Percentiles rank a stretch among this genome's conserved stretches.
Conservation (phyloP, 2,113 vertebrate species). For the Elgaria multicarinata region DNA sequence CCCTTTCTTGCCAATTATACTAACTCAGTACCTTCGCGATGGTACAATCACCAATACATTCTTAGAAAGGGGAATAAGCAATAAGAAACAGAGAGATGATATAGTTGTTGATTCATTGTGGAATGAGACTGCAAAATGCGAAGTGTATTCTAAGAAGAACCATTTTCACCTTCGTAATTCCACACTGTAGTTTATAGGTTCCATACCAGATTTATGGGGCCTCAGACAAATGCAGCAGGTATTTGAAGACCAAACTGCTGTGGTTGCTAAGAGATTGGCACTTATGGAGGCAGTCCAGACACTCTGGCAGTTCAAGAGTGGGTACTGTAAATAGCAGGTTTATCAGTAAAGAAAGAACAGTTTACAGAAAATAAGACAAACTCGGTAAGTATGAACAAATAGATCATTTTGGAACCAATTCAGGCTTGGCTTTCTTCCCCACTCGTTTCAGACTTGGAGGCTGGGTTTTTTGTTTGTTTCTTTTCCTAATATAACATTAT, state of each 20-base stretch:
- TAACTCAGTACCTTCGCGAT: not conserved
- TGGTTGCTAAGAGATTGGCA: slow-evolving; percentile 19
- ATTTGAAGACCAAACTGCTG: not conserved
- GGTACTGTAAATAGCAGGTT: not conserved
- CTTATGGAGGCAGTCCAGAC: not conserved
- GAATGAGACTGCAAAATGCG: not conserved
- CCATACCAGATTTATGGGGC: not conserved
- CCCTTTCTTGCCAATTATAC: not conserved
- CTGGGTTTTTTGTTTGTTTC: not conserved
- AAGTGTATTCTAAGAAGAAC: not conserved
- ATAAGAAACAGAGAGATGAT: not conserved
- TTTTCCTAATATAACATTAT: not conserved
- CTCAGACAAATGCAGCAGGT: not conserved
- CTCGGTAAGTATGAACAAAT: not conserved
- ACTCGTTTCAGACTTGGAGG: not conserved
- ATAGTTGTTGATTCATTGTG: not conserved
- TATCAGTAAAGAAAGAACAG: not conserved
- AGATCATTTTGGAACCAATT: not conserved
- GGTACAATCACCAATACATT: not conserved
- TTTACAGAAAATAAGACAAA: slow-evolving; percentile 13
- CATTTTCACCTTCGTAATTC: not conserved
- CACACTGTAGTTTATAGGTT: not conserved
- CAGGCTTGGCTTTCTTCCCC: not conserved
- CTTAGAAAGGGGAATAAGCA: not conserved
- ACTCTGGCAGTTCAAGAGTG: not conserved